Percentiles rank a stretch among this genome's conserved stretches.
Conservation (phyloP, 2,888 invertebrate species). For the Tenthredo distinguenda region DNA sequence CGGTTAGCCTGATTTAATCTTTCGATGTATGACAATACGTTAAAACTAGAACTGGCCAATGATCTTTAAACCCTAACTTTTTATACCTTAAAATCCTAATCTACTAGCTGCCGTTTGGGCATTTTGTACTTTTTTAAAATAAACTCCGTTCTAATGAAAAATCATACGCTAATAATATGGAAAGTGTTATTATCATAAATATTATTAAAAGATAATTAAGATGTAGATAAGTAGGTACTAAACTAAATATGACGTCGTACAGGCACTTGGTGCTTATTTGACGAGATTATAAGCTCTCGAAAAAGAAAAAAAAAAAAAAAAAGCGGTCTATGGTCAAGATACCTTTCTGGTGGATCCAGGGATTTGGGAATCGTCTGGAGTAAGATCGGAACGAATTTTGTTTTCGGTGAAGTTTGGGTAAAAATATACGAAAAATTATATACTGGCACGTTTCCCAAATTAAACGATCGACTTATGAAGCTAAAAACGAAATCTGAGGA, state of each 20-base stretch:
- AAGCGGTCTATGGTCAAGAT: not conserved
- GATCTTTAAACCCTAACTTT: not conserved
- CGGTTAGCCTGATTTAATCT: conserved; percentile 55
- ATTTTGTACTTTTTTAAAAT: conserved; percentile 53
- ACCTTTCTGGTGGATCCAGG: not conserved
- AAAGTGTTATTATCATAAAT: not conserved
- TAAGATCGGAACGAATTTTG: conserved; percentile 10
- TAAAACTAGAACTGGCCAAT: conserved; percentile 42
- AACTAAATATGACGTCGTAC: conserved; percentile 50
- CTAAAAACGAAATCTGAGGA: not conserved
- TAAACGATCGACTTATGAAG: conserved; percentile 19
- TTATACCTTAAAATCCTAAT: not conserved
- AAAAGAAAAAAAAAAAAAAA: conserved; percentile 12
- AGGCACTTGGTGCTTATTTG: conserved; percentile 57
- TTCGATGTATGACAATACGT: conserved; percentile 27
- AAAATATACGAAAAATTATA: conserved; percentile 38
- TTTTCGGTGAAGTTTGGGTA: not conserved
- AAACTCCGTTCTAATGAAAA: conserved; percentile 48
- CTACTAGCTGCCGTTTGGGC: conserved; percentile 62
- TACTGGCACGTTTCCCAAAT: conserved; percentile 66
- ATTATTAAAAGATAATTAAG: not conserved
- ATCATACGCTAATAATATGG: conserved; percentile 12
- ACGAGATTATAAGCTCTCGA: conserved; percentile 45
- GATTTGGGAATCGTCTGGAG: not conserved
- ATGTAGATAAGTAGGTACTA: not conserved